These are phyloP conservation scores for Scylla paramamosain DNA, from an alignment of 1,140 invertebrate genomes.

Conservation along the genomic window DNA sequence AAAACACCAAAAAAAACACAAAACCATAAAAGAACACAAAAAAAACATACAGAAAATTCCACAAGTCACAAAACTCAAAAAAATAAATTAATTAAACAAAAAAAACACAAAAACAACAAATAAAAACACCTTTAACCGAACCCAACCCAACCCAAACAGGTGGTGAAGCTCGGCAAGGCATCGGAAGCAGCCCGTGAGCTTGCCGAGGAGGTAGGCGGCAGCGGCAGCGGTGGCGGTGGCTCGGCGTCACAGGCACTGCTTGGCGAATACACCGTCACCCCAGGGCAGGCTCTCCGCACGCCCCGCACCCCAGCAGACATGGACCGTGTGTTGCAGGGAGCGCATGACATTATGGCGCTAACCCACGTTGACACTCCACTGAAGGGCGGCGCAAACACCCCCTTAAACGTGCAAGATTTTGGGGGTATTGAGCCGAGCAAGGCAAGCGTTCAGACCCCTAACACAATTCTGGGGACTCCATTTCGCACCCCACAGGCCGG, in stretches of 20 bases:
- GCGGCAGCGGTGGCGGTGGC: constrained; percentile 83
- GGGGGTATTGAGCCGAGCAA: constrained; percentile 88
- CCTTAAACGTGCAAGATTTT: constrained; percentile 94
- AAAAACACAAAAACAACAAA: too few relatives aligned
- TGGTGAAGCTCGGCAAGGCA: constrained; percentile 97
- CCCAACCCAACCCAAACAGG: constrained; percentile 83
- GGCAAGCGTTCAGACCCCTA: constrained; percentile 91
- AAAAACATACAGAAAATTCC: too few relatives aligned
- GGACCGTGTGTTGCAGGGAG: constrained; percentile 89
- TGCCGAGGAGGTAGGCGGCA: constrained; percentile 90
- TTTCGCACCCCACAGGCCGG: constrained; percentile 85
- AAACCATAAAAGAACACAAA: too few relatives aligned
- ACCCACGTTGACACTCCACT: constrained; percentile 98
- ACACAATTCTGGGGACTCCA: constrained; percentile 96
- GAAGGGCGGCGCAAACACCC: constrained; percentile 96
- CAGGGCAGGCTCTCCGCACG: constrained; percentile 86
- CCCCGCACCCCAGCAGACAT: constrained; percentile 90
- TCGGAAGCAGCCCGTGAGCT: constrained; percentile 96
- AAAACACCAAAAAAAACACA: too few relatives aligned
- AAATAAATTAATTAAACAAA: too few relatives aligned
- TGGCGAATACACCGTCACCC: constrained; percentile 94
- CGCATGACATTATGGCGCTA: constrained; percentile 98
- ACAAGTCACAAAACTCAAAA: too few relatives aligned
- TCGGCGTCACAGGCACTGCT: constrained; percentile 91
- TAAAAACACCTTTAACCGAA: not conserved